Evolutionary conservation across 2,113 vertebrate genomes (phyloP).

Genomic region (Empidonax traillii): DNA sequence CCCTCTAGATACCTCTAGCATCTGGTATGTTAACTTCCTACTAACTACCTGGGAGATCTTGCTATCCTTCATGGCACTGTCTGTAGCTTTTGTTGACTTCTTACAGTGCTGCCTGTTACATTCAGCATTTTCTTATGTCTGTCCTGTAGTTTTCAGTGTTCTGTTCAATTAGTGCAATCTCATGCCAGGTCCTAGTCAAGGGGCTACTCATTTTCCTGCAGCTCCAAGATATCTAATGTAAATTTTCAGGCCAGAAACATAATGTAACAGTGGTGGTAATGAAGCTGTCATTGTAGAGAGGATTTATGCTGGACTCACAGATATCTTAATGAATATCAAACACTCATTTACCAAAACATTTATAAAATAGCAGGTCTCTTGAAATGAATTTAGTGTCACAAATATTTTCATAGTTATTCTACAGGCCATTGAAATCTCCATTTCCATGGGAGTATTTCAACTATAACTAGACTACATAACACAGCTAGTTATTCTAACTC

Average conservation of each 20-base stretch:
- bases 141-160: background rate
- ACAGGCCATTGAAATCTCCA: background rate
- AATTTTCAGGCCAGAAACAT: background rate
- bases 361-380: background rate
- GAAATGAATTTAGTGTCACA: background rate
- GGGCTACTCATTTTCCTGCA: background rate
- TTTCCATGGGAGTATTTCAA: background rate
- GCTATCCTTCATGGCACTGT: background rate
- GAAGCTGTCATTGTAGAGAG: background rate
- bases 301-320: background rate
- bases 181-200: background rate
- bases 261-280: background rate
- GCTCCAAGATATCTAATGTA: background rate
- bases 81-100: background rate
- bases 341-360: background rate
- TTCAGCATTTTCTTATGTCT: background rate
- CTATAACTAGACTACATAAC: background rate
- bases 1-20: background rate
- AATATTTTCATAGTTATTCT: background rate
- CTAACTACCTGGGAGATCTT: background rate
- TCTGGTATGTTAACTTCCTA: rapidly evolving
- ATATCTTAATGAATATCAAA: background rate
- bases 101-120: rapidly evolving
- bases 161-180: background rate
- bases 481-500: background rate